Evolutionary conservation across 1,140 invertebrate species (phyloP).

Genomic region (Bombus confusus): DNA sequence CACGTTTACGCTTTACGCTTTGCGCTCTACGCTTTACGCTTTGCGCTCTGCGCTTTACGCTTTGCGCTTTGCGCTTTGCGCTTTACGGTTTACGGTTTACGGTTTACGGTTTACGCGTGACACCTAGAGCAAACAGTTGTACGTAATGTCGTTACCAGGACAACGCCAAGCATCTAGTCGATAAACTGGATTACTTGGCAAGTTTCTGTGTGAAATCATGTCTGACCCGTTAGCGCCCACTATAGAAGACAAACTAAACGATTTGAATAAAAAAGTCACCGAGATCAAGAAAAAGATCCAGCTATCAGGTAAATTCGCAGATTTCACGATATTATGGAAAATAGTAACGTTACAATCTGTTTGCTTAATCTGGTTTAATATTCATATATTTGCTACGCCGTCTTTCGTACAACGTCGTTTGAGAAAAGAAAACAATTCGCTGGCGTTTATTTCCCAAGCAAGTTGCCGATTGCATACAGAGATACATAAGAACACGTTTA

Average conservation of each 20-base stretch:
- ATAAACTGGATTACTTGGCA: constrained; percentile 52
- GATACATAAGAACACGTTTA: constrained; percentile 62
- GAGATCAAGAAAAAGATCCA: constrained; percentile 92
- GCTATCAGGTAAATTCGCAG: constrained; percentile 85
- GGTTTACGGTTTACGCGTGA: too few species aligned
- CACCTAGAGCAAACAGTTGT: background rate
- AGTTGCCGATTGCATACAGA: constrained; percentile 54
- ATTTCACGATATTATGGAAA: background rate
- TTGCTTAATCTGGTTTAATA: constrained; percentile 48
- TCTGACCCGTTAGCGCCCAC: constrained; percentile 60
- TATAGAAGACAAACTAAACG: constrained; percentile 84
- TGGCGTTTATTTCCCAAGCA: constrained; percentile 50
- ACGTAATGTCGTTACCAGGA: constrained; percentile 44
- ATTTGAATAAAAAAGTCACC: constrained; percentile 89
- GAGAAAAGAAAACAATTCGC: constrained; percentile 46
- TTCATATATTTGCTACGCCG: constrained; percentile 29
- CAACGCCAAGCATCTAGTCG: constrained; percentile 62
- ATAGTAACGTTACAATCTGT: constrained; percentile 4
- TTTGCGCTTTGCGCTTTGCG: too few species aligned
- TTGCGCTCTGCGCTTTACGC: accelerated
- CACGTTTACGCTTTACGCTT: background rate
- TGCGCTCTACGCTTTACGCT: too few species aligned
- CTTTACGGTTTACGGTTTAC: too few species aligned
- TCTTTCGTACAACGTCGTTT: background rate
- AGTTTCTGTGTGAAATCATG: constrained; percentile 62